phyloP scores from a whole-genome alignment of 2,797 vertebrate genomes.

The Eulemur mongoz region DNA sequence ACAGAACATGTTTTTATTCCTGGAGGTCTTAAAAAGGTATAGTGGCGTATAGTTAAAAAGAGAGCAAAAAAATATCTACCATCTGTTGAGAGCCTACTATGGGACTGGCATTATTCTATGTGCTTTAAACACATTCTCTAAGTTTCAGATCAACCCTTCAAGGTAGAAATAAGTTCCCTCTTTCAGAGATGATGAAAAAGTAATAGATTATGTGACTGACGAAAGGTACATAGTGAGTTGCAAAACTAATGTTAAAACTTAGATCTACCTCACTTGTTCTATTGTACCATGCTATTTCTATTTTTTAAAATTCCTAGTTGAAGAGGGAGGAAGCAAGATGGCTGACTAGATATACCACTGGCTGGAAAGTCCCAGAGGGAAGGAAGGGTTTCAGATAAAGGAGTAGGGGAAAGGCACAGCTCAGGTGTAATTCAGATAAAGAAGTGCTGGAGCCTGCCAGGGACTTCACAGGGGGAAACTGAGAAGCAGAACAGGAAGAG shows the following conservation, averaged over 20 bases:
- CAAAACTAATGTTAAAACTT: slow-evolving; percentile 12
- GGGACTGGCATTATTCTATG: background rate
- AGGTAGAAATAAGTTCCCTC: background rate
- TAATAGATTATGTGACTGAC: background rate
- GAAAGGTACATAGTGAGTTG: background rate
- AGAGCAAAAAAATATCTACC: background rate
- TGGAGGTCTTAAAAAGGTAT: background rate
- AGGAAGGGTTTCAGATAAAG: too few species aligned
- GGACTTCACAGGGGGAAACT: too few species aligned
- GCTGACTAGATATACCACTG: too few species aligned
- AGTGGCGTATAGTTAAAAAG: background rate
- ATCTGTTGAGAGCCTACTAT: background rate
- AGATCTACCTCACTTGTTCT: background rate
- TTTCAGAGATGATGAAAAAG: background rate
- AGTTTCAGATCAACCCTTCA: background rate
- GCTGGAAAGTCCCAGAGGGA: too few species aligned
- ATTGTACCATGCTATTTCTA: background rate
- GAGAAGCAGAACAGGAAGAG: too few species aligned
- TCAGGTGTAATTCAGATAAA: too few species aligned
- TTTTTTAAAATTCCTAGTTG: background rate
- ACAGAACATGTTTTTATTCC: background rate
- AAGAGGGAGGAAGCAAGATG: too few species aligned
- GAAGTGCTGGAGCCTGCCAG: too few species aligned
- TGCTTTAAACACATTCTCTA: background rate
- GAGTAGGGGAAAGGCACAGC: too few species aligned